Conservation (phyloP, 2,888 invertebrate genomes). For the Synergus japonicus region DNA sequence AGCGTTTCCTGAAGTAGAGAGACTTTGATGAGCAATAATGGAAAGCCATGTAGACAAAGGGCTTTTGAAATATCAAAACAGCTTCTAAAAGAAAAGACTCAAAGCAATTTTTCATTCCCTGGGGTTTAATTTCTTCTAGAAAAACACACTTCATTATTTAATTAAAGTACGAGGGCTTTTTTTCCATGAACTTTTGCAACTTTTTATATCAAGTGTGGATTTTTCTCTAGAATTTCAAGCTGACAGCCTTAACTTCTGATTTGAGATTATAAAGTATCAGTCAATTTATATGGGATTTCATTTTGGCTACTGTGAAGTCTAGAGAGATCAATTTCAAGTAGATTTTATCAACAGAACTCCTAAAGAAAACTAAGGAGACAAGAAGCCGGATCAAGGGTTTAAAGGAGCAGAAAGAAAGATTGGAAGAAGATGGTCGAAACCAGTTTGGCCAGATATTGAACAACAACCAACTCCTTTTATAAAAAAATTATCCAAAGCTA, state of each 20-base stretch:
- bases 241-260: conserved; percentile 1
- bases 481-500: too few relatives aligned
- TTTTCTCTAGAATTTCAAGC: not conserved
- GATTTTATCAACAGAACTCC: conserved; percentile 1
- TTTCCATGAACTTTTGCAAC: too few relatives aligned
- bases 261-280: not conserved
- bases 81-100: conserved; percentile 13
- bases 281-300: not conserved
- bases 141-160: not conserved
- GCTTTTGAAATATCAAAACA: conserved; percentile 24
- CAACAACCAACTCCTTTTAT: not conserved
- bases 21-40: conserved; percentile 35
- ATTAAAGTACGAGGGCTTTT: not conserved
- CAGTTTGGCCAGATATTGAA: conserved; percentile 59
- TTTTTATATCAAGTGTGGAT: not conserved
- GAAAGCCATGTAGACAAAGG: conserved; percentile 12
- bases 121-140: not conserved
- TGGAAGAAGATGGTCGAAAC: conserved; percentile 59
- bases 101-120: not conserved
- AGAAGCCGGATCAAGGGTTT: conserved; percentile 11
- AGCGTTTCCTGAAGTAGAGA: conserved; percentile 21
- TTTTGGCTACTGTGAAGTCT: not conserved
- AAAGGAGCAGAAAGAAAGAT: not conserved
- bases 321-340: conserved; percentile 13
- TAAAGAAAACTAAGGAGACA: not conserved